Evolutionary conservation across 2,113 vertebrate genomes (phyloP).

Genomic region (Malurus elegans): DNA sequence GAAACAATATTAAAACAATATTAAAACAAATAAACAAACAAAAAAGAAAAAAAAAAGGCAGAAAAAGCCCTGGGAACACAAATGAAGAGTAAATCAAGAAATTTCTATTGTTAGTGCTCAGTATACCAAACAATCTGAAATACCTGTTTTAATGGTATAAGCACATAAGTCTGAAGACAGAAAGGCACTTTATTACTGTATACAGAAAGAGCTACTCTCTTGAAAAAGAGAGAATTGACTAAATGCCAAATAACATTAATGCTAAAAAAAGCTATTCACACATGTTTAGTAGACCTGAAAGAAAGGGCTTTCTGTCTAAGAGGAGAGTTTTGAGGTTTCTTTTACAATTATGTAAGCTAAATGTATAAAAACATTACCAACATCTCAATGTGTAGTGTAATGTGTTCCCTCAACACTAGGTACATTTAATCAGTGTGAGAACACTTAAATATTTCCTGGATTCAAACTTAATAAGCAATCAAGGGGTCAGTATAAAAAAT

Average conservation of each 20-base stretch:
- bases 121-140: not conserved
- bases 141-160: not conserved
- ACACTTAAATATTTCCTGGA: not conserved
- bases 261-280: not conserved
- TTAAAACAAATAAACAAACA: too few species aligned
- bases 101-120: not conserved
- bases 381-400: not conserved
- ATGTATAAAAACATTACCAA: not conserved
- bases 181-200: not conserved
- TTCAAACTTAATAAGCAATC: not conserved
- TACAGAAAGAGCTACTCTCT: not conserved
- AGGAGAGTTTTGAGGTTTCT: not conserved
- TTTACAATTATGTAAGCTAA: not conserved
- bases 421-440: not conserved
- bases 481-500: not conserved
- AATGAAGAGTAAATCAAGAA: not conserved
- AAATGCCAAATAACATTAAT: not conserved
- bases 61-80: not conserved
- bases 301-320: not conserved
- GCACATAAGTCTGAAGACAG: not conserved
- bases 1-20: not conserved
- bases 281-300: not conserved
- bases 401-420: not conserved
- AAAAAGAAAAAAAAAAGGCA: not conserved
- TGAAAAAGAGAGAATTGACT: not conserved